Conservation (phyloP, 1,140 invertebrate genomes). For the Oscheius sp. region DNA sequence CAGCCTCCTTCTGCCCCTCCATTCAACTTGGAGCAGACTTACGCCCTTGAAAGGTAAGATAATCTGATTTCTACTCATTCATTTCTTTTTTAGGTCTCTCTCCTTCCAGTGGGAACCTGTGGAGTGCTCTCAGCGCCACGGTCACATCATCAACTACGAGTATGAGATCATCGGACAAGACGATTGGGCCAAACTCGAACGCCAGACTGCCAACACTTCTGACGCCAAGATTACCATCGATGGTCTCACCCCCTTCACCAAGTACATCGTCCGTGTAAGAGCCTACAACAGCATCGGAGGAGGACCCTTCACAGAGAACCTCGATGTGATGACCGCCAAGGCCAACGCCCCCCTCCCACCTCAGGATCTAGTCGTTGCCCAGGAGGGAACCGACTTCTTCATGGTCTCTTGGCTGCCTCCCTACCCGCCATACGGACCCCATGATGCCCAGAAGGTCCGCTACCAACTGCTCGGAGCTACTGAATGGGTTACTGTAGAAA, state of each 20-base stretch:
- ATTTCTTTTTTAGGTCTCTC: too few relatives aligned
- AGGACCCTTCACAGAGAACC: conserved; percentile 60
- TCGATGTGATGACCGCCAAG: conserved; percentile 61
- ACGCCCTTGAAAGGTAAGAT: conserved; percentile 60
- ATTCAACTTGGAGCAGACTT: conserved; percentile 54
- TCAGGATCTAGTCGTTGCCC: conserved; percentile 60
- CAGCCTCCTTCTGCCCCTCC: conserved; percentile 59
- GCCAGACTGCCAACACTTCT: conserved; percentile 61
- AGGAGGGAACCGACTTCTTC: conserved; percentile 59
- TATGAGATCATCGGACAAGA: conserved; percentile 60
- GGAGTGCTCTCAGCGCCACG: conserved; percentile 59
- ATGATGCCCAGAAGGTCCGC: conserved; percentile 59
- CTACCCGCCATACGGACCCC: conserved; percentile 59
- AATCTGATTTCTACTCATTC: too few relatives aligned
- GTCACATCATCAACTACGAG: conserved; percentile 59
- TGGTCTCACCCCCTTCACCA: conserved; percentile 60
- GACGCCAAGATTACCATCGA: conserved; percentile 57
- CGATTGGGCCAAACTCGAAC: conserved; percentile 59
- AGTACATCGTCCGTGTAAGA: conserved; percentile 53
- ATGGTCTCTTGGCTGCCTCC: conserved; percentile 55
- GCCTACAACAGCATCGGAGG: conserved; percentile 59
- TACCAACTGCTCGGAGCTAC: conserved; percentile 54
- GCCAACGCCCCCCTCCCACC: conserved; percentile 59
- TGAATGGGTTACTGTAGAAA: conserved; percentile 52
- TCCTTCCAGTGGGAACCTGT: conserved; percentile 60